These are phyloP conservation scores for Chloroclysta siterata DNA, from an alignment of 2,888 invertebrate genomes.

Conservation along the genomic window DNA sequence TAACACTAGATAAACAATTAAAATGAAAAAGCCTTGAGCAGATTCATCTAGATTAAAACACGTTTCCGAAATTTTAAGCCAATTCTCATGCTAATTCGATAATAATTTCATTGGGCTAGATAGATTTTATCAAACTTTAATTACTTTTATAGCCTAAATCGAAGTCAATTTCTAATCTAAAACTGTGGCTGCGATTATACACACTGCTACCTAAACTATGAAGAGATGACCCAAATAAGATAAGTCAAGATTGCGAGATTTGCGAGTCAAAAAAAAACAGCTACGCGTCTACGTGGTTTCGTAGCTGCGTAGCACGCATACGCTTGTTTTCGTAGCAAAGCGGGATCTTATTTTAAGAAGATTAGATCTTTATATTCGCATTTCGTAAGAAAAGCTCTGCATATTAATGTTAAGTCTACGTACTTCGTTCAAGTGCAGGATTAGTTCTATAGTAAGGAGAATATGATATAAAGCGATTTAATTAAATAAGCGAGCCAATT, in stretches of 20 bases:
- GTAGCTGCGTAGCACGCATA: conserved; percentile 26
- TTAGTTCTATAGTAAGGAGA: not conserved
- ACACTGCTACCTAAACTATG: not conserved
- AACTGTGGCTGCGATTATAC: not conserved
- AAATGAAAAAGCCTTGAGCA: too few relatives aligned
- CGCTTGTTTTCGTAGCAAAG: conserved; percentile 22
- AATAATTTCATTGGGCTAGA: not conserved
- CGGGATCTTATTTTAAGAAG: conserved; percentile 14
- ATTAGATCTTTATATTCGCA: conserved; percentile 19
- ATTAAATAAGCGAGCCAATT: too few relatives aligned
- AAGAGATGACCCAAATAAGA: not conserved
- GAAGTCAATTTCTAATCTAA: not conserved
- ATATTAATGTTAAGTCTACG: not conserved
- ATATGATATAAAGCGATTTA: not conserved
- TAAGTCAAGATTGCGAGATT: not conserved
- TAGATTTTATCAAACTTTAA: not conserved
- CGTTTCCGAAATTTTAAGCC: too few relatives aligned
- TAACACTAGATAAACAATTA: too few relatives aligned
- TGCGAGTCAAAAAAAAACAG: conserved; percentile 2
- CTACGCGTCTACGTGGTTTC: conserved; percentile 16
- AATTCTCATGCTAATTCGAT: too few relatives aligned
- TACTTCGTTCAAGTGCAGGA: not conserved
- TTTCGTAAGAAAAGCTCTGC: not conserved
- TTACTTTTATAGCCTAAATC: not conserved
- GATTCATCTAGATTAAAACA: too few relatives aligned